A percentile compares a stretch with the other conserved stretches of the same genome.
These are phyloP conservation scores for Ophion ellenae DNA, from an alignment of 2,888 invertebrate genomes.

Conservation along the genomic window DNA sequence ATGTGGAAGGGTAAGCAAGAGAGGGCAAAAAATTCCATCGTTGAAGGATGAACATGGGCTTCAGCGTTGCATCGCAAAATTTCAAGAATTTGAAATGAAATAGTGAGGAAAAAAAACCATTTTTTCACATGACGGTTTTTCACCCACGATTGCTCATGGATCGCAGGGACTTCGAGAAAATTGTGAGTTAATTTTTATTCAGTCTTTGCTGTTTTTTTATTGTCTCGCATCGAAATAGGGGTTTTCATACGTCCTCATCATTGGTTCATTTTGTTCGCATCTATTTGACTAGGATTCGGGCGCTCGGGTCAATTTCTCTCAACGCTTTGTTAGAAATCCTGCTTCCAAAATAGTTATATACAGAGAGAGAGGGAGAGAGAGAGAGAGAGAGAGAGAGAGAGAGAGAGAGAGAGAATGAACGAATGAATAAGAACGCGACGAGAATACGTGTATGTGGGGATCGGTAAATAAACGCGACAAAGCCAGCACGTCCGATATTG, in stretches of 20 bases:
- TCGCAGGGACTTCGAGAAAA: too few species aligned
- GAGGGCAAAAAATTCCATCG: neutral
- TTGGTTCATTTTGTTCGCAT: neutral
- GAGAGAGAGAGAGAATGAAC: neutral
- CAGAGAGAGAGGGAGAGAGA: too few species aligned
- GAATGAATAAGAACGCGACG: slow-evolving; percentile 9
- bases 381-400: too few species aligned
- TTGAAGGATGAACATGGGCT: too few species aligned
- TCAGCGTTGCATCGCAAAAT: too few species aligned
- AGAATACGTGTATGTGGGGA: slow-evolving; percentile 35
- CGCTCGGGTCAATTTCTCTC: slow-evolving; percentile 42
- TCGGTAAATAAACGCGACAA: slow-evolving; percentile 78
- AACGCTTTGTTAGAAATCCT: neutral
- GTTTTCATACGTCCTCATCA: neutral
- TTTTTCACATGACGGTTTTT: too few species aligned
- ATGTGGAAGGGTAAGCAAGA: neutral
- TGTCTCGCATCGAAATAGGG: neutral
- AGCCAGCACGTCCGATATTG: slow-evolving; percentile 77
- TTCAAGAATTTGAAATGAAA: too few species aligned
- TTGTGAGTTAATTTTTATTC: too few species aligned
- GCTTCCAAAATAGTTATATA: too few species aligned
- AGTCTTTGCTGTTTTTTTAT: neutral
- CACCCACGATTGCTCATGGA: too few species aligned
- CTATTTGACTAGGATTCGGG: slow-evolving; percentile 23
- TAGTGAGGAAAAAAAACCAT: too few species aligned